These are phyloP conservation scores for Takifugu bimaculatus DNA, from an alignment of 2,113 vertebrate genomes.

Conservation along the genomic window DNA sequence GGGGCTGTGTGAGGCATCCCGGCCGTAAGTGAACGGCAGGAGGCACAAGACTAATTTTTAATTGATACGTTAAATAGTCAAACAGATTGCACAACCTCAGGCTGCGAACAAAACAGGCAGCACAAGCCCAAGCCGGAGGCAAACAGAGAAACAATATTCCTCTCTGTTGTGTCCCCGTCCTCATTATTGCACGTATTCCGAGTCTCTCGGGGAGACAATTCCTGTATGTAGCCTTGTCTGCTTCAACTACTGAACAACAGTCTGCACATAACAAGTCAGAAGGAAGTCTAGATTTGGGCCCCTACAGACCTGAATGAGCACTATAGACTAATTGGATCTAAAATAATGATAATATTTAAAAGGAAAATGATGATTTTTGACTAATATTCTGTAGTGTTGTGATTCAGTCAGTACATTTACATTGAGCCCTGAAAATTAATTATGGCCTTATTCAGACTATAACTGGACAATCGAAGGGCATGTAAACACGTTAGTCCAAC, in stretches of 20 bases:
- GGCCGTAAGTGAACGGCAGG: conserved; percentile 40
- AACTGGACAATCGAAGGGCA: no score
- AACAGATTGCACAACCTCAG: conserved; percentile 73
- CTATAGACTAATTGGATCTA: not conserved
- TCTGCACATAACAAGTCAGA: not conserved
- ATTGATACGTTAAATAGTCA: conserved; percentile 73
- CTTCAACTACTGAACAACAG: conserved; percentile 31
- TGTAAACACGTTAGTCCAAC: no score
- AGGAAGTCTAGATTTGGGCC: no score
- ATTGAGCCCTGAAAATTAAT: no score
- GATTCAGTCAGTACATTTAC: no score
- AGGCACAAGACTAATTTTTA: conserved; percentile 66
- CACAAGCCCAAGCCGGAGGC: conserved; percentile 38
- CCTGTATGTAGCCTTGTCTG: conserved; percentile 18
- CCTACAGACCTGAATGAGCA: not conserved
- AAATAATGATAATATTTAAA: no score
- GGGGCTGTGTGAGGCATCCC: conserved; percentile 29
- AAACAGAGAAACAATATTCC: conserved; percentile 10
- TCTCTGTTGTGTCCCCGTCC: conserved; percentile 15
- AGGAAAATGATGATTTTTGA: no score
- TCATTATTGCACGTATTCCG: conserved; percentile 14
- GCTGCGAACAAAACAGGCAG: conserved; percentile 61
- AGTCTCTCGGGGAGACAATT: conserved; percentile 23
- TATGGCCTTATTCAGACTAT: no score
- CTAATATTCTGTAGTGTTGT: no score